A percentile compares a stretch with the other conserved stretches of the same genome.
phyloP scores from a whole-genome alignment of 2,888 invertebrate genomes.

The Sericinus montela region DNA sequence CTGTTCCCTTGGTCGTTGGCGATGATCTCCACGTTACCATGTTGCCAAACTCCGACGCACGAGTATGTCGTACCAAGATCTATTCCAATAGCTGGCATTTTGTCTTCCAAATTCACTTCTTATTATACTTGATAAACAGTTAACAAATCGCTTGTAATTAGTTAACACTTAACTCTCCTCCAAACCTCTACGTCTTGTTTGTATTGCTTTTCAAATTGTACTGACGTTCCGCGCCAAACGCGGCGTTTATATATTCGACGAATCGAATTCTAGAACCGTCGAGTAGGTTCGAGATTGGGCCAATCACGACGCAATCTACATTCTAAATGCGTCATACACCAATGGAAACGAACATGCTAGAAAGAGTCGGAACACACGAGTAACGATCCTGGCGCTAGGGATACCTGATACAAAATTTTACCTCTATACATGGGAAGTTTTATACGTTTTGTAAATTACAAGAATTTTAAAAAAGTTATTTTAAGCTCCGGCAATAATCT shows the following conservation, averaged over 20 bases:
- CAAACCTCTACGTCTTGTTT: constrained; percentile 9
- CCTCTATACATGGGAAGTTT: background rate
- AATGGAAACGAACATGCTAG: background rate
- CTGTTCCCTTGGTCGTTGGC: constrained; percentile 94
- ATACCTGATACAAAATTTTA: background rate
- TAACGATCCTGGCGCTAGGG: too few relatives aligned
- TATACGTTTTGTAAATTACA: too few relatives aligned
- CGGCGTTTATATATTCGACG: constrained; percentile 24
- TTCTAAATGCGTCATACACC: constrained; percentile 32
- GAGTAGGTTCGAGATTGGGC: constrained; percentile 34
- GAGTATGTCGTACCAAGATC: constrained; percentile 94
- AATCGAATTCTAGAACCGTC: constrained; percentile 49
- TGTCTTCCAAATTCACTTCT: constrained; percentile 17
- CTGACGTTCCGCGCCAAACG: constrained; percentile 21
- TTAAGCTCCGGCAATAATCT: too few relatives aligned
- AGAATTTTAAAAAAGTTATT: too few relatives aligned
- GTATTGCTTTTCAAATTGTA: constrained; percentile 16
- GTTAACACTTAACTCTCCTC: constrained; percentile 11
- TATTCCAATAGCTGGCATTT: constrained; percentile 68
- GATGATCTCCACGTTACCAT: constrained; percentile 92
- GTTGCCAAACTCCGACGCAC: constrained; percentile 90
- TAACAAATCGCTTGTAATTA: constrained; percentile 15
- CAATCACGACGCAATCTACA: constrained; percentile 38
- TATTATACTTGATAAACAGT: background rate
- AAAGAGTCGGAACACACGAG: too few relatives aligned